phyloP scores from a whole-genome alignment of 2,888 invertebrate genomes.

The Creontiades dilutus region DNA sequence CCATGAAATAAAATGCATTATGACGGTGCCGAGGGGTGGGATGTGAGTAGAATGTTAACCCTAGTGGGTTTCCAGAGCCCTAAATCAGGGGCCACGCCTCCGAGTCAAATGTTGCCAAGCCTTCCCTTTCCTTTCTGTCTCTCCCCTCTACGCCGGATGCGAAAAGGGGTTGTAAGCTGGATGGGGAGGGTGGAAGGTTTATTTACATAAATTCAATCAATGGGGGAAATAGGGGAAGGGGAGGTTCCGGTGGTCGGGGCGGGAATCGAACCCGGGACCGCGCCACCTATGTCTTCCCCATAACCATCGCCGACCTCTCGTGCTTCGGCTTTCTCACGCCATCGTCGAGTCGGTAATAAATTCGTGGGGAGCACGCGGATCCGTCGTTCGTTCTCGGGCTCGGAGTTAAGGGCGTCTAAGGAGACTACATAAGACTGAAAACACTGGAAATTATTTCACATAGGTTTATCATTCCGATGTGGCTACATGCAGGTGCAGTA shows the following conservation, averaged over 20 bases:
- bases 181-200: constrained; percentile 9
- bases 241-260: constrained; percentile 1
- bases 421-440: no score
- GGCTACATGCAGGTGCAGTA: no score
- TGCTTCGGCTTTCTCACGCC: background rate
- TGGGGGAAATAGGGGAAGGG: background rate
- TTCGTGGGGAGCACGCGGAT: background rate
- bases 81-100: constrained; percentile 66
- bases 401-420: background rate
- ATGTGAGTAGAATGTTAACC: constrained; percentile 51
- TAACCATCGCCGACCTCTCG: constrained; percentile 26
- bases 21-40: constrained; percentile 21
- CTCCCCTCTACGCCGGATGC: background rate
- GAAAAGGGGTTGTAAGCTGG: background rate
- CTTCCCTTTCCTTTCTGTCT: constrained; percentile 37
- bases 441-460: no score
- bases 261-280: constrained; percentile 20
- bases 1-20: constrained; percentile 67
- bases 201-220: constrained; percentile 71
- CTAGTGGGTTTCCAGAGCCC: constrained; percentile 43
- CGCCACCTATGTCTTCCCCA: constrained; percentile 21
- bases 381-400: background rate
- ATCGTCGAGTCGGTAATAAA: background rate
- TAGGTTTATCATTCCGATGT: no score
- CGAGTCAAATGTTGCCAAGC: constrained; percentile 69